phyloP scores from a whole-genome alignment of 2,113 vertebrate species.

The Datnioides undecimradiatus region DNA sequence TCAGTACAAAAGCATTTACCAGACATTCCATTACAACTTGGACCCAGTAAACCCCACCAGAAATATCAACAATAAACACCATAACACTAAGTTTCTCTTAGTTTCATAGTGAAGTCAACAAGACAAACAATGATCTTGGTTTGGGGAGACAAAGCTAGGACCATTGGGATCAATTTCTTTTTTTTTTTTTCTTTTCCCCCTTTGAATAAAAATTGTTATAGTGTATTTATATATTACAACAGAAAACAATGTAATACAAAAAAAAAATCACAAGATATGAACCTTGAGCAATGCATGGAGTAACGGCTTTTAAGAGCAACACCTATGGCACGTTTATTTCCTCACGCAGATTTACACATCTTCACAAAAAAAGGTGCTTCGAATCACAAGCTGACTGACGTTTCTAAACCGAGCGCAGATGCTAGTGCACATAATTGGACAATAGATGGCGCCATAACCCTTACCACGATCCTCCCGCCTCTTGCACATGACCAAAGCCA shows the following conservation, averaged over 20 bases:
- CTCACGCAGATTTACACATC: slow-evolving; percentile 28
- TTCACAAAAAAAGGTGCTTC: slow-evolving; percentile 66
- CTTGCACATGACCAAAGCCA: background rate
- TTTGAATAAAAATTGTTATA: slow-evolving; percentile 68
- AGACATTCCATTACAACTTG: slow-evolving; percentile 72
- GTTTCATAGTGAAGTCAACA: slow-evolving; percentile 37
- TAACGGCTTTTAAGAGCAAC: slow-evolving; percentile 34
- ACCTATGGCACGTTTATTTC: slow-evolving; percentile 56
- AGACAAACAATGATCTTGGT: slow-evolving; percentile 22
- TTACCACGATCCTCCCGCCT: background rate
- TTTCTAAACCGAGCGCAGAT: background rate
- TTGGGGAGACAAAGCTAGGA: slow-evolving; percentile 42
- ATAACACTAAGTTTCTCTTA: slow-evolving; percentile 31
- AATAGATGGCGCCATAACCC: slow-evolving; percentile 61
- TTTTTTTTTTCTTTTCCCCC: slow-evolving; percentile 18
- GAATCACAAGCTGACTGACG: slow-evolving; percentile 24
- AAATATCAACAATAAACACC: slow-evolving; percentile 29
- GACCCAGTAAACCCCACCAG: slow-evolving; percentile 69
- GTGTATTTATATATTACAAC: slow-evolving; percentile 69
- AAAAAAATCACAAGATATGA: slow-evolving; percentile 47
- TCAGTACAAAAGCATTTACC: slow-evolving; percentile 83
- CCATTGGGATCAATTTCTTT: slow-evolving; percentile 44
- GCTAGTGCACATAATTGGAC: background rate
- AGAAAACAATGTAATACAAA: slow-evolving; percentile 47
- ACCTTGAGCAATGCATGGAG: slow-evolving; percentile 39